These are phyloP conservation scores for Platycheirus albimanus DNA, from an alignment of 2,888 invertebrate species.

Conservation along the genomic window DNA sequence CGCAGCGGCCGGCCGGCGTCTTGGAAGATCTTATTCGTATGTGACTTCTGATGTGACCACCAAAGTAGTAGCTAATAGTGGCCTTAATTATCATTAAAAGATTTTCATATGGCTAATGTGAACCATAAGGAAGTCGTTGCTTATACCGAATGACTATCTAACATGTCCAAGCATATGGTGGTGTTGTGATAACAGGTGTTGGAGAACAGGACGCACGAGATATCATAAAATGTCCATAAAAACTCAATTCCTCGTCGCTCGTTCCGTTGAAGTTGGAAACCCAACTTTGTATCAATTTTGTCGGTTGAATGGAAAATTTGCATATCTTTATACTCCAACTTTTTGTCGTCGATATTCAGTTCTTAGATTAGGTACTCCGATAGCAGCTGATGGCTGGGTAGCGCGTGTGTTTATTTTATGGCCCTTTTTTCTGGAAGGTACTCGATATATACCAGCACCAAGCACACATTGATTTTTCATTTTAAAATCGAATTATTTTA, in stretches of 20 bases:
- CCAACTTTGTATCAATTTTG: not conserved
- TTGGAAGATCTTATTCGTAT: not conserved
- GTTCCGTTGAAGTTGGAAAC: too few species aligned
- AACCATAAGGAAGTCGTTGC: slow-evolving; percentile 5
- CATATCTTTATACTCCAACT: not conserved
- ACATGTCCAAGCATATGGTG: not conserved
- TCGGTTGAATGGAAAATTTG: slow-evolving; percentile 16
- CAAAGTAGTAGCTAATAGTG: slow-evolving; percentile 8
- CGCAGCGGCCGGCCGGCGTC: not conserved
- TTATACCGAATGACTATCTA: not conserved
- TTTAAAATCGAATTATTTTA: slow-evolving; percentile 19
- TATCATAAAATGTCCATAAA: slow-evolving; percentile 8
- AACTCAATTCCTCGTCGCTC: not conserved
- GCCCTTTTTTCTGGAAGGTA: not conserved
- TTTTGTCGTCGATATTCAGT: not conserved
- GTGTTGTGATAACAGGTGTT: slow-evolving; percentile 10
- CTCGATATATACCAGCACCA: slow-evolving; percentile 14
- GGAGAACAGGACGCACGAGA: not conserved
- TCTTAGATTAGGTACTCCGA: not conserved
- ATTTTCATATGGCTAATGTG: not conserved
- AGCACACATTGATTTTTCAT: slow-evolving; percentile 17
- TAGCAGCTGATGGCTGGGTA: not conserved
- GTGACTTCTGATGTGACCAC: slow-evolving; percentile 7
- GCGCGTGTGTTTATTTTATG: not conserved
- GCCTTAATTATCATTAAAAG: slow-evolving; percentile 7